Conservation (phyloP, 2,797 vertebrate species). For the Macroramphosus scolopax region DNA sequence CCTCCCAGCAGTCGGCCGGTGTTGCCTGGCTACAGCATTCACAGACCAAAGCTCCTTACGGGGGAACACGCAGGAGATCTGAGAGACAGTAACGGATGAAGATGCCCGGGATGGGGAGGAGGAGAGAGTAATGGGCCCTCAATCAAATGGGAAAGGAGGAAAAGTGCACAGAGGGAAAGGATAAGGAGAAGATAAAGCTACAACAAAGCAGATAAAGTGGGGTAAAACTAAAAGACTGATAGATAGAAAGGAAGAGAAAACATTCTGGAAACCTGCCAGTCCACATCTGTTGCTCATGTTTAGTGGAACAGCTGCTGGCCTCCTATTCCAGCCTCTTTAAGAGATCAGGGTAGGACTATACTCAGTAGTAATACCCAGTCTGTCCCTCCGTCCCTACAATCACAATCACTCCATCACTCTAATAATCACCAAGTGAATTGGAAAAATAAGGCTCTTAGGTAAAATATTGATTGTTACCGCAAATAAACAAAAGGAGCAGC, state of each 20-base stretch:
- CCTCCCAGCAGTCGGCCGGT: slow-evolving; percentile 7
- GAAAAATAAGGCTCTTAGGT: slow-evolving; percentile 6
- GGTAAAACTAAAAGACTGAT: too few species aligned
- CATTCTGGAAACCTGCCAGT: slow-evolving; percentile 30
- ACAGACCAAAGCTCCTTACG: slow-evolving; percentile 17
- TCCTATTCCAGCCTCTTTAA: slow-evolving; percentile 30
- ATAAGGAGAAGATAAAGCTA: neutral
- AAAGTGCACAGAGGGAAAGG: slow-evolving; percentile 6
- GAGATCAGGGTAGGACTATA: slow-evolving; percentile 12
- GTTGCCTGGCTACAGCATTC: slow-evolving; percentile 11
- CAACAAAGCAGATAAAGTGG: slow-evolving; percentile 5
- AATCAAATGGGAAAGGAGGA: neutral
- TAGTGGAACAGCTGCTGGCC: slow-evolving; percentile 25
- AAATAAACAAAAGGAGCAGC: neutral
- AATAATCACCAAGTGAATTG: slow-evolving; percentile 1
- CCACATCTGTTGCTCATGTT: slow-evolving; percentile 28
- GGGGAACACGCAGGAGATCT: slow-evolving; percentile 18
- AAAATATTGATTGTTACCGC: neutral
- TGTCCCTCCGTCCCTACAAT: slow-evolving; percentile 1
- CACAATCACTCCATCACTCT: neutral
- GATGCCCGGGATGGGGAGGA: slow-evolving; percentile 10
- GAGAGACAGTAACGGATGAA: slow-evolving; percentile 30
- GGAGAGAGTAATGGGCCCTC: neutral
- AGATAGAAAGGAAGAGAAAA: slow-evolving; percentile 4
- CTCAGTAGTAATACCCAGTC: slow-evolving; percentile 11